Evolutionary conservation across 92 coral and sea anemone species (phyloP), one percentile per base, ranked within the genome.

Genomic region (Bergia puertoricense): DNA sequence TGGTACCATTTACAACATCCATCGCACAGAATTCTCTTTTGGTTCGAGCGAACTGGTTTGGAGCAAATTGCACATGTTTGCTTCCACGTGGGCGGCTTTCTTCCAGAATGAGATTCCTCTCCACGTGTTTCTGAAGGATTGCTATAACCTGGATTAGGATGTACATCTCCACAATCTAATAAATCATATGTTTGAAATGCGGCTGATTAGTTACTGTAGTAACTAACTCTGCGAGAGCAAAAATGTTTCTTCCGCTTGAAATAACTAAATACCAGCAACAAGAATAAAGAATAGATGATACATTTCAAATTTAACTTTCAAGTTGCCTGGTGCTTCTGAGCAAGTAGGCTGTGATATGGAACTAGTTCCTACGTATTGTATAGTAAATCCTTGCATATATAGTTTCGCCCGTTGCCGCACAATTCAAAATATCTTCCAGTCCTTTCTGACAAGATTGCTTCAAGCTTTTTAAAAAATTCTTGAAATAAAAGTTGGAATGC

Each of bases 1-100:
- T 89, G 91, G 73, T 82, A 40, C 91, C 91, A 89, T 74, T 82
- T 89, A 59, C 84, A 82, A 62, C 91, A 88, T 6, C 91, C 82
- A 39, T 88, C 91, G 30, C 0, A 30, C 30, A 30, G 30, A n/a
- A n/a, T n/a, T n/a, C n/a, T n/a, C 81, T 89, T 89, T 56, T 89
- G 91, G 72, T 89, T 89, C 22, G 88, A 89, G 74, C 87, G 82
- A 36, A 82, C 91, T 54, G 88, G 46, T 23, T 82, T 71, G 3
- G 82, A 81, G 48, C 90, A 80, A 30, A 75, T 54, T 23, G 74
- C 85, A 88, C 86, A 88, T 37, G 90, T 79, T 79, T 88, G 72
- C 75, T 80, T 88, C 90, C 90, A 81, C 81, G 66, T 88, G 80
- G 90, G 86, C 83, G 48, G 86, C 83, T 88, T 88, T 68, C 90